Evolutionary conservation across 2,888 invertebrate genomes (phyloP).

Genomic region (Pandemis cinnamomeana): DNA sequence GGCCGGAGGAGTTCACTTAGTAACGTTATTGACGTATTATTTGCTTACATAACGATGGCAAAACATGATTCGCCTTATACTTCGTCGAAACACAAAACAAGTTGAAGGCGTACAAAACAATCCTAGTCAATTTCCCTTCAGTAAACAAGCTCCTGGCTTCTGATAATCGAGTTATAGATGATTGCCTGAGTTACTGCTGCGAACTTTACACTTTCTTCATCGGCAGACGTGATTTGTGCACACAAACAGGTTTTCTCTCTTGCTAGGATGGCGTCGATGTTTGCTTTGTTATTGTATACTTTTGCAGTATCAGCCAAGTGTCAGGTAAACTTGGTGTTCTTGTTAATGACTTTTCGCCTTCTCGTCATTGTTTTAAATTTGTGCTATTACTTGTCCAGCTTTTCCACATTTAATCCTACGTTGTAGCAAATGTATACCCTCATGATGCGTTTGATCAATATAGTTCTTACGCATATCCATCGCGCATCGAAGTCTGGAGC

Average conservation of each 20-base stretch:
- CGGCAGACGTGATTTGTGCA: conserved; percentile 6
- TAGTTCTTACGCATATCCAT: neutral
- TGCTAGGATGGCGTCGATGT: neutral
- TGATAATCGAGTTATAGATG: conserved; percentile 29
- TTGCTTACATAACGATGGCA: conserved; percentile 6
- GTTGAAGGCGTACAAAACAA: conserved; percentile 23
- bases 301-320: neutral
- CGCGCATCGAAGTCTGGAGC: neutral
- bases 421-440: neutral
- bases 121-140: conserved; percentile 34
- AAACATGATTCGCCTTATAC: conserved; percentile 11
- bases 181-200: conserved; percentile 6
- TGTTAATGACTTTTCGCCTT: no score
- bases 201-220: conserved; percentile 3
- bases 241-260: conserved; percentile 3
- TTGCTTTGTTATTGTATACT: conserved; percentile 1
- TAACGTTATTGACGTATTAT: neutral
- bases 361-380: neutral
- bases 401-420: neutral
- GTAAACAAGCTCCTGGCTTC: conserved; percentile 30
- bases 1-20: neutral
- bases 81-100: conserved; percentile 10
- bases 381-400: no score
- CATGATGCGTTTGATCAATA: neutral
- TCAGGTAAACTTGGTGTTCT: neutral